Evolutionary conservation across 2,113 vertebrate species (phyloP).

Genomic region (Parus major): DNA sequence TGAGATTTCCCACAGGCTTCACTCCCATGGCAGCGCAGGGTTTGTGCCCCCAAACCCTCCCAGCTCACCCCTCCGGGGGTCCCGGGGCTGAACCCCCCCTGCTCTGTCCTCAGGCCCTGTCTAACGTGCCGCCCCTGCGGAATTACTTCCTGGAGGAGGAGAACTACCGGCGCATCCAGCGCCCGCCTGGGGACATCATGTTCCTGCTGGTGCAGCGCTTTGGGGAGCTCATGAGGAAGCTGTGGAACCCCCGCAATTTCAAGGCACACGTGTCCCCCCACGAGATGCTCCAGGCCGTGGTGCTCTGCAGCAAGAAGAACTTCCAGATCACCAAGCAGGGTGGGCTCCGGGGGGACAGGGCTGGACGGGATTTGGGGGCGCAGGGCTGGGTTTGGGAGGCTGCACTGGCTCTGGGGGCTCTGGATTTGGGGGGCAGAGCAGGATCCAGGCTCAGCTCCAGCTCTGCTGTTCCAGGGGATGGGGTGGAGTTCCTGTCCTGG

Average conservation of each 20-base stretch:
- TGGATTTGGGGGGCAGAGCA: neutral
- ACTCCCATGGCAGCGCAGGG: accelerated
- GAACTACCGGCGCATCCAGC: slow-evolving; percentile 88
- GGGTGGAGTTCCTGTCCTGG: slow-evolving; percentile 96
- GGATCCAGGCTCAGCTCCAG: neutral
- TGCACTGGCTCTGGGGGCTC: neutral
- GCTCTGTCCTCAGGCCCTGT: slow-evolving; percentile 81
- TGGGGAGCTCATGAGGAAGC: slow-evolving; percentile 95
- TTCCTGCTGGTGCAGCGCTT: slow-evolving; percentile 96
- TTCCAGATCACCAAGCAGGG: slow-evolving; percentile 99
- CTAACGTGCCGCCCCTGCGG: slow-evolving; percentile 92
- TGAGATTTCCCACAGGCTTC: neutral
- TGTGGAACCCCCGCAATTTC: slow-evolving; percentile 98
- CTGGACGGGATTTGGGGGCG: neutral
- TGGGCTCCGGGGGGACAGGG: neutral
- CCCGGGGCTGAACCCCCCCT: accelerated
- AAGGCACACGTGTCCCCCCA: slow-evolving; percentile 97
- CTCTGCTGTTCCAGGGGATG: slow-evolving; percentile 75
- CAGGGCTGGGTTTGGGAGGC: too few relatives aligned
- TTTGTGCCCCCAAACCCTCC: neutral
- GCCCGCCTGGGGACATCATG: slow-evolving; percentile 96
- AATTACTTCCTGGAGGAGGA: slow-evolving; percentile 98
- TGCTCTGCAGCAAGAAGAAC: slow-evolving; percentile 97
- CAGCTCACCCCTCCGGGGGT: accelerated
- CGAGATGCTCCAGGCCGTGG: slow-evolving; percentile 97